Conservation (phyloP, 2,888 invertebrate species). For the Blastobasis lacticolella region DNA sequence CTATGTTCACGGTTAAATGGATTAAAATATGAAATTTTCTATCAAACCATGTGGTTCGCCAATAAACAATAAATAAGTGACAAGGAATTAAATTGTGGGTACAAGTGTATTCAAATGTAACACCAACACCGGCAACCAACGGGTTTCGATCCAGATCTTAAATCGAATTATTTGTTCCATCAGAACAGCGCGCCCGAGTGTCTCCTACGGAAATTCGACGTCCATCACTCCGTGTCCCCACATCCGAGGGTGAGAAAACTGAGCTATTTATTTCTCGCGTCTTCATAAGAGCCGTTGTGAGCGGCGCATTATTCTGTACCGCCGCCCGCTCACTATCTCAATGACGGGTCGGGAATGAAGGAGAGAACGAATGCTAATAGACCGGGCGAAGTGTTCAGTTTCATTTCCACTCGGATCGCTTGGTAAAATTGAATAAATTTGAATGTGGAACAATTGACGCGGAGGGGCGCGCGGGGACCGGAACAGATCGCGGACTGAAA, state of each 20-base stretch:
- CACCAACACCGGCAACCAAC: no score
- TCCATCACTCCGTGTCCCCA: slow-evolving; percentile 2
- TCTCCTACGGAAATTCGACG: slow-evolving; percentile 8
- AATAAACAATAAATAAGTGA: no score
- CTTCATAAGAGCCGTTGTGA: slow-evolving; percentile 1
- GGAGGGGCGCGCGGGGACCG: slow-evolving; percentile 17
- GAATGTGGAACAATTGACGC: slow-evolving; percentile 43
- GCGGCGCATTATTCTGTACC: slow-evolving; percentile 2
- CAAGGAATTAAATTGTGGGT: no score
- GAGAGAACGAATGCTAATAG: slow-evolving; percentile 44
- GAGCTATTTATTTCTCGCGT: slow-evolving; percentile 4
- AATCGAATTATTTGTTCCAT: slow-evolving; percentile 1
- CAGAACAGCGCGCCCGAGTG: slow-evolving; percentile 2
- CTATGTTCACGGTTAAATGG: no score
- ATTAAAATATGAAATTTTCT: no score
- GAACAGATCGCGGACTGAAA: slow-evolving; percentile 11
- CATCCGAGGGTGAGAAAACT: neutral
- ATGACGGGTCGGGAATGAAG: slow-evolving; percentile 16
- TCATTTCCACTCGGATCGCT: slow-evolving; percentile 58
- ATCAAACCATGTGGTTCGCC: no score
- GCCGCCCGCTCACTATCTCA: slow-evolving; percentile 15
- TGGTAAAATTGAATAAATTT: slow-evolving; percentile 67
- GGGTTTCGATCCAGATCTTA: neutral
- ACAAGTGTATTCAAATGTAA: no score
- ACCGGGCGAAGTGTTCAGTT: slow-evolving; percentile 42